Conservation (phyloP, 2,797 vertebrate genomes). For the Novumbra hubbsi region DNA sequence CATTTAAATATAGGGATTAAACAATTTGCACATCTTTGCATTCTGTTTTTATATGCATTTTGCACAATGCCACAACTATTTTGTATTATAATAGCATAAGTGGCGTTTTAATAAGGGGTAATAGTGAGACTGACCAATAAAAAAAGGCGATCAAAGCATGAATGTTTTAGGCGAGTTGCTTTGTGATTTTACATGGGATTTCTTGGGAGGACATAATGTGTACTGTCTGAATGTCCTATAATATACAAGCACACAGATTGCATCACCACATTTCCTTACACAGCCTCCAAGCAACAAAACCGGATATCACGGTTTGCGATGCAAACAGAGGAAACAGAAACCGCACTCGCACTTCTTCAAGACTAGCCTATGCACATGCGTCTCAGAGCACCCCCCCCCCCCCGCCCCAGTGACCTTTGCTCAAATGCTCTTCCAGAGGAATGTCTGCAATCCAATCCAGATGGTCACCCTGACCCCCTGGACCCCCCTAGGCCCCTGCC, state of each 20-base stretch:
- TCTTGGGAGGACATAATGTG: not conserved
- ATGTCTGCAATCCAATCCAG: constrained; percentile 79
- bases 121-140: not conserved
- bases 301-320: constrained; percentile 54
- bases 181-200: not conserved
- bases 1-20: not conserved
- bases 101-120: not conserved
- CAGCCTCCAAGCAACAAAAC: constrained; percentile 37
- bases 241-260: constrained; percentile 22
- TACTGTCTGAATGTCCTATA: not conserved
- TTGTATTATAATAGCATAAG: not conserved
- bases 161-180: not conserved
- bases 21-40: no score
- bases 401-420: constrained; percentile 67
- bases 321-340: constrained; percentile 21
- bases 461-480: constrained; percentile 66
- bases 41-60: not conserved
- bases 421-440: constrained; percentile 70
- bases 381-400: constrained; percentile 29
- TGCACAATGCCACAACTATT: not conserved
- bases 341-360: constrained; percentile 20
- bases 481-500: constrained; percentile 21
- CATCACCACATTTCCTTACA: constrained; percentile 12
- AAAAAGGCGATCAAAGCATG: not conserved
- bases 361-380: constrained; percentile 22